These are phyloP conservation scores for Vanessa atalanta DNA, from an alignment of 1,140 invertebrate genomes.

Conservation along the genomic window DNA sequence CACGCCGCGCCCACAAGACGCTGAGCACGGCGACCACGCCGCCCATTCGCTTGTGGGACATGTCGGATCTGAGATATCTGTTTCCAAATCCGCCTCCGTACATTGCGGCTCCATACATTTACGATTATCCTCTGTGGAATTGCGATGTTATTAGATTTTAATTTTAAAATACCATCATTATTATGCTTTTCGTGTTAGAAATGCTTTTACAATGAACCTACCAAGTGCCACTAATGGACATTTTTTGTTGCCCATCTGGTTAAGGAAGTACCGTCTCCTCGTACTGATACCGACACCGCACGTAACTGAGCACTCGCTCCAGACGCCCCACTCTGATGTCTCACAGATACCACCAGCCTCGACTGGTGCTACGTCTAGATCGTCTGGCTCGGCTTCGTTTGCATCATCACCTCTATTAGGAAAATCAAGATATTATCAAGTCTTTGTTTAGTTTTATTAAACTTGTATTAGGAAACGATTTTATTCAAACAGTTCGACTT, in stretches of 20 bases:
- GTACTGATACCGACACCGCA: slow-evolving; percentile 91
- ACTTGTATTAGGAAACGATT: neutral
- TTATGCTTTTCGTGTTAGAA: neutral
- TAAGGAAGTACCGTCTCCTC: slow-evolving; percentile 86
- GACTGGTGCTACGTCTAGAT: slow-evolving; percentile 32
- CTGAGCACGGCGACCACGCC: slow-evolving; percentile 85
- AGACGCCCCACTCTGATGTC: slow-evolving; percentile 88
- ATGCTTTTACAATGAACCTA: slow-evolving; percentile 23
- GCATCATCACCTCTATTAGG: slow-evolving; percentile 42
- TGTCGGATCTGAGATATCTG: slow-evolving; percentile 72
- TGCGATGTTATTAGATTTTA: neutral
- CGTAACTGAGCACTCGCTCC: slow-evolving; percentile 91
- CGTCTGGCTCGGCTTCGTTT: slow-evolving; percentile 34
- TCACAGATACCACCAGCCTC: slow-evolving; percentile 83
- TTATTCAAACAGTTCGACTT: too few species aligned
- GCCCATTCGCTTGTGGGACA: slow-evolving; percentile 84
- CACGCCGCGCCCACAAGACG: slow-evolving; percentile 82
- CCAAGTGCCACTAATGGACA: slow-evolving; percentile 84
- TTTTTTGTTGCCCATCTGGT: slow-evolving; percentile 88
- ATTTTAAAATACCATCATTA: neutral
- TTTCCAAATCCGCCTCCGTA: slow-evolving; percentile 61
- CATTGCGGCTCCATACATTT: slow-evolving; percentile 88
- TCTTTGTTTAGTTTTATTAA: neutral
- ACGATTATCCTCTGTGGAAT: slow-evolving; percentile 83
- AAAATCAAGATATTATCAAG: neutral